Conservation (phyloP, 2,888 invertebrate species). For the Teleogryllus oceanicus region DNA sequence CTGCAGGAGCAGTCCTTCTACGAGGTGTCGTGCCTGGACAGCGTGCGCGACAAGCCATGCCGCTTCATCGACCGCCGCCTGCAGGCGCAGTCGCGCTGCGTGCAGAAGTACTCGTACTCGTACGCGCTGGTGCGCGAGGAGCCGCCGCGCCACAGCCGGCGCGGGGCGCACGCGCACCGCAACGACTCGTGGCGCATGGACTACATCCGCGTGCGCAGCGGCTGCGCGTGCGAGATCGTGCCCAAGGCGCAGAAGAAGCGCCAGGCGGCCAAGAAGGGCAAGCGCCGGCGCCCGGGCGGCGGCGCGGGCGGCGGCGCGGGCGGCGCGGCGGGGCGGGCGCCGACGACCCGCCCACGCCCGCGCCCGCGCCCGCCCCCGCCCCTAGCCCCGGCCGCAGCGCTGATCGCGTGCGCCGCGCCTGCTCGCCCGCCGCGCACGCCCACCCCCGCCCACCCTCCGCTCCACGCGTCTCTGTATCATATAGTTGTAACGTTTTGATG, state of each 20-base stretch:
- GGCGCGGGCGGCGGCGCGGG: not conserved
- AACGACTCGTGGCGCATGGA: constrained; percentile 68
- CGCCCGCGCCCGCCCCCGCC: not conserved
- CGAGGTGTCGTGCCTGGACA: constrained; percentile 72
- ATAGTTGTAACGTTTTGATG: not conserved
- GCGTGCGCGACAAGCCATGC: constrained; percentile 67
- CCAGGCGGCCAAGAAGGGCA: constrained; percentile 46
- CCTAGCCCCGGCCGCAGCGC: not conserved
- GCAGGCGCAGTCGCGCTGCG: constrained; percentile 69
- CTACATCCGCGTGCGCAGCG: constrained; percentile 77
- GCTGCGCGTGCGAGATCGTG: constrained; percentile 77
- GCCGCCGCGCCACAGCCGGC: constrained; percentile 41
- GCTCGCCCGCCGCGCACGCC: not conserved
- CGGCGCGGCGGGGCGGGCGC: not conserved
- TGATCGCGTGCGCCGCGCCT: too few relatives aligned
- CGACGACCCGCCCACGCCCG: not conserved
- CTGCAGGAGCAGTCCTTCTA: constrained; percentile 55
- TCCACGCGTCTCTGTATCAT: not conserved
- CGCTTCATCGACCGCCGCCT: constrained; percentile 68
- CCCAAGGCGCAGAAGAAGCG: constrained; percentile 53
- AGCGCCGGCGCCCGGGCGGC: constrained; percentile 41
- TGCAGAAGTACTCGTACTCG: constrained; percentile 77
- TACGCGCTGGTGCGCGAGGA: constrained; percentile 75
- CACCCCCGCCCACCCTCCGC: not conserved
- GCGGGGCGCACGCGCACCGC: constrained; percentile 31